Base-by-base conservation (phyloP, 2,888 invertebrate genomes). In the Caenorhabditis angaria region DNA sequence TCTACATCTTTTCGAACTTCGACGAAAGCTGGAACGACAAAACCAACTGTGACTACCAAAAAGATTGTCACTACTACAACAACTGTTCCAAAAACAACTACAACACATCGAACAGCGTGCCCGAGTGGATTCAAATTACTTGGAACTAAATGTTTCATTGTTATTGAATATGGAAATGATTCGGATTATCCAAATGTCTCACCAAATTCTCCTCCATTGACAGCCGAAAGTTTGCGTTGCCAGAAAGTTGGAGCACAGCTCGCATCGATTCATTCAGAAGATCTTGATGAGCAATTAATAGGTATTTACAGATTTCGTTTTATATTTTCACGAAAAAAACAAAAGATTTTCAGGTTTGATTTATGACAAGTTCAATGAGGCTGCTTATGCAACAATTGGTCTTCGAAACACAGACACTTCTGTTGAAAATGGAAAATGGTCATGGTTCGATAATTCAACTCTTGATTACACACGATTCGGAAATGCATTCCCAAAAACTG, bases 171-270 rank as follows among this genome's bases (percentile, higher is more conserved):
- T 48, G 69, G 69, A 64, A 70, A 65, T 14, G 69, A 70, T 14
- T 65, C 69, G 51, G 64, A 70, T 57, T 70, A 65, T 28, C 64
- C 64, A 20, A 35, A 51, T 47, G 64, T 70, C 5, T 64, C 69
- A 63, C 63, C 64, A 20, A 56, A 63, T 57, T 56, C 63, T 41
- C 69, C 69, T 10, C 61, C 61, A 32, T 53, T 70, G 69, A 70
- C 69, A 1, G 54, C 18, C 20, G 69, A 70, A 41, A 63, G 64
- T 5, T 63, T 64, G n/a, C 56, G 69, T 64, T 70, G 69, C 25
- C 28, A 55, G 4, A 64, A 64, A 24, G 59, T 64, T 57, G 69
- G 69, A 53, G 69, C 69, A n/a, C 61, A 64, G 14, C 56, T 70
- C 4, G 69, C 69, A 6, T 56, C 64, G 24, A 56, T 70, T 51